phyloP scores from a whole-genome alignment of 2,797 vertebrate species.

The Nasua narica region DNA sequence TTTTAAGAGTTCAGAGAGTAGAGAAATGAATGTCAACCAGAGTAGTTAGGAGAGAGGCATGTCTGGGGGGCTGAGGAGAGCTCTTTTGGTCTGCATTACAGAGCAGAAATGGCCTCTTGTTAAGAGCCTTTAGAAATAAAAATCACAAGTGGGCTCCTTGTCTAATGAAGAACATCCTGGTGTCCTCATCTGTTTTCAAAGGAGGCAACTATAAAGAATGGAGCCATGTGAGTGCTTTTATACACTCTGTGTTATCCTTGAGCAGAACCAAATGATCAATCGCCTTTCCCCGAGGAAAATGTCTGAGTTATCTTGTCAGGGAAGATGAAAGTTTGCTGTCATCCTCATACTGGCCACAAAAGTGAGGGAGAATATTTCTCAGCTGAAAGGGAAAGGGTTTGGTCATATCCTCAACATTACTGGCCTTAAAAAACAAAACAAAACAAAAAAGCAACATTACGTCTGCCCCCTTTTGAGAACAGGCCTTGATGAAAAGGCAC shows the following conservation, averaged over 20 bases:
- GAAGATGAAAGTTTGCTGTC: conserved; percentile 27
- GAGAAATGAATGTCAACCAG: not conserved
- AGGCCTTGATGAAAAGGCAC: not conserved
- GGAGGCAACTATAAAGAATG: not conserved
- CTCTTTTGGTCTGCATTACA: not conserved
- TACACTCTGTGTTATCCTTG: not conserved
- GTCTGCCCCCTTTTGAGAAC: not conserved
- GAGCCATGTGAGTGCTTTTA: not conserved
- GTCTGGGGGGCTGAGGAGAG: not conserved
- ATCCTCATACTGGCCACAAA: conserved; percentile 46
- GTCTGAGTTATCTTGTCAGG: conserved; percentile 37
- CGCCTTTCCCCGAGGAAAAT: not conserved
- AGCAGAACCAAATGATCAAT: not conserved
- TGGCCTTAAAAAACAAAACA: not conserved
- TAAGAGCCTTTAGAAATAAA: conserved; percentile 39
- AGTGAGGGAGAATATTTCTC: conserved; percentile 34
- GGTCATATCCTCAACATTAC: not conserved
- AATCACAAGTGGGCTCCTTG: conserved; percentile 33
- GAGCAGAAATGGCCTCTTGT: conserved; percentile 18
- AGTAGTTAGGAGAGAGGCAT: not conserved
- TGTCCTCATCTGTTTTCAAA: conserved; percentile 50
- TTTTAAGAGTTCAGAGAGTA: conserved; percentile 3
- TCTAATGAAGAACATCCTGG: conserved; percentile 44
- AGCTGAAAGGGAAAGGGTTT: not conserved
- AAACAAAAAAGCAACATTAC: not conserved